Conservation (phyloP, 2,113 vertebrate species). For the Ctenomys sociabilis region DNA sequence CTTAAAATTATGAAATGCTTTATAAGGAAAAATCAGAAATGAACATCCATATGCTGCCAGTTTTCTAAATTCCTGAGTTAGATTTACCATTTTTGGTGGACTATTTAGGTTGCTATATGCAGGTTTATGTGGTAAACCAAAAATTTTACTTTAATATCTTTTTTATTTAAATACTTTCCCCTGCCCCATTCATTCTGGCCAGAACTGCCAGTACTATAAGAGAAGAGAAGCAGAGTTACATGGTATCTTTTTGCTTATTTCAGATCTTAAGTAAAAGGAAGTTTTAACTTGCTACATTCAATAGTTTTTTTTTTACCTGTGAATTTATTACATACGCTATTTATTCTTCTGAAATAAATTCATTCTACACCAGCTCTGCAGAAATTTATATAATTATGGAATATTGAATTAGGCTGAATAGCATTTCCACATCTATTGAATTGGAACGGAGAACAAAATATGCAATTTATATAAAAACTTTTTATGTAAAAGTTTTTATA, state of each 20-base stretch:
- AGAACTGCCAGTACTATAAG: not conserved
- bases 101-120: not conserved
- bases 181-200: not conserved
- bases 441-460: not conserved
- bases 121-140: too few relatives aligned
- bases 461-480: not conserved
- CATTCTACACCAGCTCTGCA: not conserved
- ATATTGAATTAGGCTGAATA: not conserved
- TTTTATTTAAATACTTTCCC: not conserved
- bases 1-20: not conserved
- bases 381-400: not conserved
- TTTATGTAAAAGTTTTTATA: too few relatives aligned
- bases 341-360: not conserved
- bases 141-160: not conserved
- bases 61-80: not conserved
- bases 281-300: not conserved
- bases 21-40: not conserved
- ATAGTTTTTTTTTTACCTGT: not conserved
- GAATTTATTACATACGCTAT: not conserved
- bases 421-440: not conserved
- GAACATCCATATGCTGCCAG: too few relatives aligned
- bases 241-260: fast-evolving
- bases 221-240: not conserved
- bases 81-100: not conserved
- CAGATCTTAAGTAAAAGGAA: not conserved